Conservation (phyloP, 2,797 vertebrate species). For the Hybognathus amarus region DNA sequence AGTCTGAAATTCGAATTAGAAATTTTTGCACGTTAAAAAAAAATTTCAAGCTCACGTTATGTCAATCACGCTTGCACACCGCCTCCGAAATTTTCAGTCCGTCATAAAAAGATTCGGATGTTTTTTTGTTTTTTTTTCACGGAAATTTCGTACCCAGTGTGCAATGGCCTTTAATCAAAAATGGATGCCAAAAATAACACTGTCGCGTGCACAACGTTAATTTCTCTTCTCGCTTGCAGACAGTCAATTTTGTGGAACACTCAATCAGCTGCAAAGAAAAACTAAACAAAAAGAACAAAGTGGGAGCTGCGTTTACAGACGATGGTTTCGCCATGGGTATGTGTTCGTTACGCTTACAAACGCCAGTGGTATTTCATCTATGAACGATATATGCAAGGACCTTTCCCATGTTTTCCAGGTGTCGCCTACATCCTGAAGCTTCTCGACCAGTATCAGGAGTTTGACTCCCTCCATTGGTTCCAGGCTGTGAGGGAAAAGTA, state of each 20-base stretch:
- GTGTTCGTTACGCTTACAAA: conserved; percentile 38
- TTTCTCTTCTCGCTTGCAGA: conserved; percentile 72
- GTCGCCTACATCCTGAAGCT: conserved; percentile 99
- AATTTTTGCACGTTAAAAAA: no score
- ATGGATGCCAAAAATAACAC: no score
- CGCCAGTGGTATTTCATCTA: background rate
- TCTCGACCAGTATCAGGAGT: conserved; percentile 97
- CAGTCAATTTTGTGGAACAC: conserved; percentile 97
- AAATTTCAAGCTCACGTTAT: no score
- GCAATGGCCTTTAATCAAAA: no score
- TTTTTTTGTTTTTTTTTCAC: no score
- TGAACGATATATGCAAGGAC: background rate
- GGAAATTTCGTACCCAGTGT: no score
- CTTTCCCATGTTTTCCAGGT: conserved; percentile 72
- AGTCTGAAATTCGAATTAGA: no score
- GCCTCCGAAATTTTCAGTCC: no score
- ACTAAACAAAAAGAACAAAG: conserved; percentile 98
- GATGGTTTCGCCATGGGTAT: conserved; percentile 99
- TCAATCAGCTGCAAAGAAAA: conserved; percentile 98
- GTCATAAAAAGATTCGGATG: no score
- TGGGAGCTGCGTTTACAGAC: conserved; percentile 95
- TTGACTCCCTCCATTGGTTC: conserved; percentile 99
- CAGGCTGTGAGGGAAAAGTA: conserved; percentile 97
- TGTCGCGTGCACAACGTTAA: background rate
- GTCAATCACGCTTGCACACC: no score